phyloP scores from a whole-genome alignment of 2,888 invertebrate species.

The Diaprepes abbreviatus region DNA sequence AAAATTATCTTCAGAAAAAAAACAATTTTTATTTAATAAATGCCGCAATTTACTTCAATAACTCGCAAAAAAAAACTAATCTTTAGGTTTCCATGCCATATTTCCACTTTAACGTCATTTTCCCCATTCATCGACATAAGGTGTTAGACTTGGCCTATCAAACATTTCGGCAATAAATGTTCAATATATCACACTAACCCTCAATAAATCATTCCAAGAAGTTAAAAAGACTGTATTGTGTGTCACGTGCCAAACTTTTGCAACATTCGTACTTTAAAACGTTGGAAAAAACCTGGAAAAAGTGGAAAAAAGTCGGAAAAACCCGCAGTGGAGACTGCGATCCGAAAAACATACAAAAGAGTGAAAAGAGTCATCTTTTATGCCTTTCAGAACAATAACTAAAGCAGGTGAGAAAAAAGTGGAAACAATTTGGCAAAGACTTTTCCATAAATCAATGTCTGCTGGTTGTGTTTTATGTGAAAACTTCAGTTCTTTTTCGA shows the following conservation, averaged over 20 bases:
- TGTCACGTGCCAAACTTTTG: constrained; percentile 24
- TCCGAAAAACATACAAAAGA: constrained; percentile 27
- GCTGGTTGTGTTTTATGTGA: constrained; percentile 59
- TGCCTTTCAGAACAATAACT: constrained; percentile 35
- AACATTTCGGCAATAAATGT: constrained; percentile 35
- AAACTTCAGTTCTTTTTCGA: constrained; percentile 60
- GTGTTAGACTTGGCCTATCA: neutral
- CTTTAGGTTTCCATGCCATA: too few species aligned
- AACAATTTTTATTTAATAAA: too few species aligned
- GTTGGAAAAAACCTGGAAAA: neutral
- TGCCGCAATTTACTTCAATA: too few species aligned
- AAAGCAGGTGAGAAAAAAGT: constrained; percentile 43
- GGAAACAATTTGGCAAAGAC: constrained; percentile 50
- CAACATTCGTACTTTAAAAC: constrained; percentile 32
- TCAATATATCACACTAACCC: constrained; percentile 37
- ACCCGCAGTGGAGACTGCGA: constrained; percentile 6
- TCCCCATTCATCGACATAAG: neutral
- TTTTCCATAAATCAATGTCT: constrained; percentile 48
- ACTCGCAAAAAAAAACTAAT: too few species aligned
- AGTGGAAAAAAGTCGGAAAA: neutral
- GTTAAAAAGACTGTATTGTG: constrained; percentile 29
- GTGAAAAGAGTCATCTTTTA: constrained; percentile 23
- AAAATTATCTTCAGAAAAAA: too few species aligned
- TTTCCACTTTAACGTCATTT: neutral
- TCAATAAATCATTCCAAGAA: constrained; percentile 31